Base-by-base conservation (phyloP, 2,113 vertebrate genomes). In the Pyxicephalus adspersus region DNA sequence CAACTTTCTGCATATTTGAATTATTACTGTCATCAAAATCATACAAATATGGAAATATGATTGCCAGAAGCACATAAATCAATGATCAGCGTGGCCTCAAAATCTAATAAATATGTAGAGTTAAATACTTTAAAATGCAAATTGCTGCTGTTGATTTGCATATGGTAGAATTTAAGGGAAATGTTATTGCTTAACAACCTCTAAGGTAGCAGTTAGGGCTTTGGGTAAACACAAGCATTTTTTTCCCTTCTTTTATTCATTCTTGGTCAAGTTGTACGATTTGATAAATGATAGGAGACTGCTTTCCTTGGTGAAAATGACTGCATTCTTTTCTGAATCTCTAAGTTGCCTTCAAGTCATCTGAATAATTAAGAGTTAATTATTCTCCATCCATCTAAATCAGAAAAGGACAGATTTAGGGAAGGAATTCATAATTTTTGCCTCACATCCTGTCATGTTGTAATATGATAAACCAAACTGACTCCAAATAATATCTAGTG, bases 41-140 rank as follows among this genome's bases (percentile, higher is more conserved):
- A 95, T 95, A 97, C 95, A 96, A 97, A 98, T 98, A 98, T 98
- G 97, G 96, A 98, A 98, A 98, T 98, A 96, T 96, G 95, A 96
- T 97, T 96, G 96, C 96, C 96, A 95, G 96, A 96, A 98, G 97
- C 96, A 96, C 95, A 98, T 98, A 97, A 98, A 98, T 98, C 97
- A 98, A 96, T 98, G 97, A 98, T 98, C 97, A 98, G 95, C 95
- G 94, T 96, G 96, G 96, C 95, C 96, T 96, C 94, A 93, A 96
- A 98, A 97, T 96, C 96, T 96, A 98, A 98, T 98, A 98, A 98
- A 98, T 97, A 98, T 96, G 96, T 95, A 95, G 95, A 97, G 96
- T 97, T 98, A 98, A 98, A 98, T 96, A 97, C 96, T 98, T 98
- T 98, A 98, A 98, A 98, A 98, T 98, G 97, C 97, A 98, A 98